Percentiles rank a stretch among this genome's conserved stretches.
These are phyloP conservation scores for Brenthis ino DNA, from an alignment of 2,888 invertebrate species.

Conservation along the genomic window DNA sequence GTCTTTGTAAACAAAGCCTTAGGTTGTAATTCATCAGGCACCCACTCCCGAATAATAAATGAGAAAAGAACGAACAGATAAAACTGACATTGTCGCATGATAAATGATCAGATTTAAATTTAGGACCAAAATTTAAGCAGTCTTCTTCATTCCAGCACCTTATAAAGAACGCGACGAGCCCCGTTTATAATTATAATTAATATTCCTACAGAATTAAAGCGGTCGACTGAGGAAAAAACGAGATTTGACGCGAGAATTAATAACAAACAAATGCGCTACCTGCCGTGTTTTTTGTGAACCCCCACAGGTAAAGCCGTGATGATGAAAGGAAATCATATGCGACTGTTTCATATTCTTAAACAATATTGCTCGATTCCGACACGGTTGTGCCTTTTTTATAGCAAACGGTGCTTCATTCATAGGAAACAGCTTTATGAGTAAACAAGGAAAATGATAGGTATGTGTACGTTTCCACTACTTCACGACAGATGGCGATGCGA, in stretches of 20 bases:
- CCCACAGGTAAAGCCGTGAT: slow-evolving; percentile 75
- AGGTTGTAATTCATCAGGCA: slow-evolving; percentile 48
- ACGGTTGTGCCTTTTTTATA: slow-evolving; percentile 72
- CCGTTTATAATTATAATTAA: slow-evolving; percentile 83
- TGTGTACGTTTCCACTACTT: slow-evolving; percentile 58
- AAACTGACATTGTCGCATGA: slow-evolving; percentile 79
- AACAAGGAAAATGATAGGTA: slow-evolving; percentile 54
- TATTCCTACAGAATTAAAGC: slow-evolving; percentile 81
- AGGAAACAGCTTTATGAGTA: slow-evolving; percentile 55
- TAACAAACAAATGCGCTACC: slow-evolving; percentile 83
- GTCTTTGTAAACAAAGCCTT: slow-evolving; percentile 40
- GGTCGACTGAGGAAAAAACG: slow-evolving; percentile 72
- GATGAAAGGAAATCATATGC: slow-evolving; percentile 77
- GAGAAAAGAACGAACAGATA: slow-evolving; percentile 68
- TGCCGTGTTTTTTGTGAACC: slow-evolving; percentile 79
- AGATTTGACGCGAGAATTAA: slow-evolving; percentile 81
- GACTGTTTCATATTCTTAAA: slow-evolving; percentile 77
- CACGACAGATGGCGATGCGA: slow-evolving; percentile 65
- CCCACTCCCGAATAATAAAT: slow-evolving; percentile 46
- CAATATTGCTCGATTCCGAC: slow-evolving; percentile 77
- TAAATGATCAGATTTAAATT: slow-evolving; percentile 80
- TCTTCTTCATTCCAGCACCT: slow-evolving; percentile 55
- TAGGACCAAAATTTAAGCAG: slow-evolving; percentile 67
- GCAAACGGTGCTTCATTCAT: slow-evolving; percentile 64
- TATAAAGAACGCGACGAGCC: slow-evolving; percentile 72